These are phyloP conservation scores for Mastigias papua DNA, from an alignment of 30 jellyfish, hydroid and myxozoan genomes.

Conservation along the genomic window DNA sequence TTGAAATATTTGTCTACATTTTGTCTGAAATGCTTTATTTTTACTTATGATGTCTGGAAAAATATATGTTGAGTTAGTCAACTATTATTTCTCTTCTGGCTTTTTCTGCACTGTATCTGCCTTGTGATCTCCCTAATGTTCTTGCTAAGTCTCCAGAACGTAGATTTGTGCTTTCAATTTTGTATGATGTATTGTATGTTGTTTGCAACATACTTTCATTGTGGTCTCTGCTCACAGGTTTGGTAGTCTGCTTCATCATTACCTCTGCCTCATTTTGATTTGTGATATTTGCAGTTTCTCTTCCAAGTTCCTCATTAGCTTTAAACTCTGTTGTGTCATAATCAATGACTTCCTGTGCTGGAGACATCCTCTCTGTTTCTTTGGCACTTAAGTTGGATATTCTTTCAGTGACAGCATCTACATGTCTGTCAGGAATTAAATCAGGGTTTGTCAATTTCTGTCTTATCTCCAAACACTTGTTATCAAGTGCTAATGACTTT, in stretches of 20 bases:
- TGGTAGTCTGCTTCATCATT: constrained; percentile 8
- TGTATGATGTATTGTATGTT: constrained; percentile 74
- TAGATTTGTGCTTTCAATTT: constrained; percentile 32
- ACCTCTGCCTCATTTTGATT: not conserved
- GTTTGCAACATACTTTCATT: constrained; percentile 50
- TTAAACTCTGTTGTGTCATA: constrained; percentile 42
- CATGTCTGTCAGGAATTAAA: constrained; percentile 22
- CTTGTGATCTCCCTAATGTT: constrained; percentile 56
- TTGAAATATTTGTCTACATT: too few species aligned
- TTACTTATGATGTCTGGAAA: too few species aligned
- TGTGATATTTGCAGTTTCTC: not conserved
- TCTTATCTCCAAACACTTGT: constrained; percentile 85
- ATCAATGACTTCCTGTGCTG: constrained; percentile 38
- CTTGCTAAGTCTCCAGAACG: constrained; percentile 84
- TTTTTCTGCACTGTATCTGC: constrained; percentile 5
- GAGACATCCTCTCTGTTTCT: constrained; percentile 33
- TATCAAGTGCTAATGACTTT: constrained; percentile 83
- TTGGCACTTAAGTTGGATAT: constrained; percentile 44
- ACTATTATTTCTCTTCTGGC: constrained; percentile 32
- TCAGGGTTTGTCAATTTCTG: constrained; percentile 68
- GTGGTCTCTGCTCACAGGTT: constrained; percentile 14
- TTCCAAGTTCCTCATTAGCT: constrained; percentile 2
- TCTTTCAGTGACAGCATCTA: constrained; percentile 51
- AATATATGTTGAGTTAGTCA: constrained; percentile 24
- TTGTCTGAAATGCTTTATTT: too few species aligned